A percentile compares a stretch with the other conserved stretches of the same genome.
phyloP scores from a whole-genome alignment of 2,113 vertebrate genomes.

The Meriones unguiculatus region DNA sequence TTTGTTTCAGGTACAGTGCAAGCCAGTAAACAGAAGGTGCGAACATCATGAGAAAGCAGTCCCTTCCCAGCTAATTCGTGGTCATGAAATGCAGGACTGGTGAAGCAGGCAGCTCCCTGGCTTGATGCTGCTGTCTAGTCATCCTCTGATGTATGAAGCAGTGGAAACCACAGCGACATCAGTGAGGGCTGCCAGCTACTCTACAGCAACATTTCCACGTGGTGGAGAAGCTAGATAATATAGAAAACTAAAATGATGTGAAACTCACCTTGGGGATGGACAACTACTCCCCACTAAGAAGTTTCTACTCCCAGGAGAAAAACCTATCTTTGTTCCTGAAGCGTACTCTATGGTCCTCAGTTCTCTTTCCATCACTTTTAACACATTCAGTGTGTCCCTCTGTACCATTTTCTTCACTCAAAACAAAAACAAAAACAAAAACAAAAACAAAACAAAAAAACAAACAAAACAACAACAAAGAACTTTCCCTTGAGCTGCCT shows the following conservation, averaged over 20 bases:
- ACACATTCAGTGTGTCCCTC: neutral
- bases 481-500: neutral
- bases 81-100: neutral
- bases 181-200: neutral
- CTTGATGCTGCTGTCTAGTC: neutral
- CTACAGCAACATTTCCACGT: neutral
- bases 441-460: neutral
- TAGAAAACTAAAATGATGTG: neutral
- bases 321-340: neutral
- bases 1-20: neutral
- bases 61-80: neutral
- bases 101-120: neutral
- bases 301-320: neutral
- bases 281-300: neutral
- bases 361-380: neutral
- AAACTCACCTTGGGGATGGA: neutral
- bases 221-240: neutral
- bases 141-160: neutral
- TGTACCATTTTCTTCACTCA: neutral
- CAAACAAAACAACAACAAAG: neutral
- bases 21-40: conserved; percentile 28
- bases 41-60: neutral
- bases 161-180: neutral
- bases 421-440: neutral
- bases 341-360: neutral